Conservation (phyloP, 2,113 vertebrate species). For the Odocoileus hemionus region DNA sequence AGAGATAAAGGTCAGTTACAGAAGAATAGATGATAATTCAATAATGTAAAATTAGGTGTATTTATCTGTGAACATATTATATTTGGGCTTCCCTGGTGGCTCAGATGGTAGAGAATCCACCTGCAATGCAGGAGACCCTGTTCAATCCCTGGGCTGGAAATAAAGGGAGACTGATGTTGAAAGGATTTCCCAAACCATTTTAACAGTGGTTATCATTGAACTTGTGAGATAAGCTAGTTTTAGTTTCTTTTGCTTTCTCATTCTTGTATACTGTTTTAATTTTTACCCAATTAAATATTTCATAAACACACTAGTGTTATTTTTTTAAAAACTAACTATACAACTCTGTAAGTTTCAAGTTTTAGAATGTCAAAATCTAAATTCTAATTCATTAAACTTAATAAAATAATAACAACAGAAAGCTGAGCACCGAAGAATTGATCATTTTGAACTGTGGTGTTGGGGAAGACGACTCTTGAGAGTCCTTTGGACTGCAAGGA, state of each 20-base stretch:
- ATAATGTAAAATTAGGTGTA: neutral
- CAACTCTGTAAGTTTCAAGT: neutral
- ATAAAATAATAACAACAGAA: conserved; percentile 26
- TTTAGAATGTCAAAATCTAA: conserved; percentile 6
- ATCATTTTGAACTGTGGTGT: neutral
- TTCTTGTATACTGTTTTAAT: neutral
- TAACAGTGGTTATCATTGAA: neutral
- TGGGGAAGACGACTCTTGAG: neutral
- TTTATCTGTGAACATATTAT: neutral
- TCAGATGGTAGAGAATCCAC: neutral
- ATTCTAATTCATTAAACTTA: neutral
- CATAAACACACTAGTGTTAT: neutral
- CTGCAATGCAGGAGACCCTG: neutral
- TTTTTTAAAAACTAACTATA: neutral
- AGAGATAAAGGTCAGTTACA: neutral
- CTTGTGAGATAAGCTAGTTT: neutral
- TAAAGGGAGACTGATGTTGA: neutral
- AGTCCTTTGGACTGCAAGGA: neutral
- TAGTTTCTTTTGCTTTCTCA: neutral
- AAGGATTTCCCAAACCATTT: neutral
- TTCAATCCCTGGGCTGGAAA: neutral
- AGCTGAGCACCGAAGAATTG: neutral
- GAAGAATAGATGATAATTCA: neutral
- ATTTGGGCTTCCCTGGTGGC: neutral
- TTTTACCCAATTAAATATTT: neutral